Base-by-base conservation (phyloP, 2,113 vertebrate genomes). In the Oreochromis spilurus region DNA sequence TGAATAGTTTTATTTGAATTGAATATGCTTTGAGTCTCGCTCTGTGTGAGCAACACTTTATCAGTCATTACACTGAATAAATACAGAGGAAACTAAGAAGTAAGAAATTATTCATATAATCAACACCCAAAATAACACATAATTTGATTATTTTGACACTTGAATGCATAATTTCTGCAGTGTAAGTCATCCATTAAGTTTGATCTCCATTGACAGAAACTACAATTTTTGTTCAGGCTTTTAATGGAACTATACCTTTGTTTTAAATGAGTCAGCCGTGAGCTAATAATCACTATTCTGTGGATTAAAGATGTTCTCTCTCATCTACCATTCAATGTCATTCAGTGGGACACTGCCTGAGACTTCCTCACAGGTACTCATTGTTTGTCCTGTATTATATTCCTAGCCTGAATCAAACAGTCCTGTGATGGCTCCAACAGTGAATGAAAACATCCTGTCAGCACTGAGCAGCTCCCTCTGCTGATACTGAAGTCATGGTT, bases 401-500 rank as follows among this genome's bases (percentile, higher is more conserved):
- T 34, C 0, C 72, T 77, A 52, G 10, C 26, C 26, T 50, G 26
- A 19, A 50, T 31, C 4, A 77, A 77, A 77, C 4, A 52, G 45
- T 31, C 4, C 26, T 77, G 24, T 75, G 70, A 75, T 48, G 72
- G 72, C 72, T 77, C 45, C 45, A 34, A 52, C 16, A 13, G 72
- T 77, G 45, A 77, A n/a, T 31, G 45, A 4, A 77, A 77, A 31
- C 45, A 77, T 52, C 17, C 45, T 77, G 72, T 77, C 72, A 77
- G 72, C 57, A 81, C 6, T 38, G 81, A 79, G 72, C 24, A 72
- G 40, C 19, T 65, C 85, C 38, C 75, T 89, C 43, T 70, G 70
- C 48, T 4, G 9, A 57, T 62, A n/a, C 82, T 43, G 26, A 55
- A 77, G 81, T 89, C 91, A 87, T 34, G 83, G 86, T 50, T 89